phyloP scores from a whole-genome alignment of 2,797 vertebrate genomes.

The Alosa sapidissima region DNA sequence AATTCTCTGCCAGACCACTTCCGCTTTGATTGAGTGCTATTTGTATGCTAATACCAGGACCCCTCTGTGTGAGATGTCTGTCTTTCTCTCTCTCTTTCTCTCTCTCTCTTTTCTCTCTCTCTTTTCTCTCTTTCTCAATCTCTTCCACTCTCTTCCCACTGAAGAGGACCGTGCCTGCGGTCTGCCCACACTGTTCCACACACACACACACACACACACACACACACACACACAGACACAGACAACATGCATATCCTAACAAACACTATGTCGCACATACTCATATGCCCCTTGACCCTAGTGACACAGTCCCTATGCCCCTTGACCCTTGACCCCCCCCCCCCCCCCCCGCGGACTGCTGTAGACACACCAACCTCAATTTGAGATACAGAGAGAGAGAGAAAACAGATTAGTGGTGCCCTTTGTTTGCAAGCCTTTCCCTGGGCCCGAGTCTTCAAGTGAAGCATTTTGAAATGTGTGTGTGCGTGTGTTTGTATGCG shows the following conservation, averaged over 20 bases:
- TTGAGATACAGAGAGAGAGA: background rate
- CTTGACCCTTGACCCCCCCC: too few species aligned
- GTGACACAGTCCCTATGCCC: too few species aligned
- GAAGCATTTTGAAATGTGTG: background rate
- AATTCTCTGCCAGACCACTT: constrained; percentile 6
- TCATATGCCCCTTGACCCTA: background rate
- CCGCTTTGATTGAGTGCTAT: background rate
- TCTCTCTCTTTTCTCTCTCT: background rate
- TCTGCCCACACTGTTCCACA: background rate
- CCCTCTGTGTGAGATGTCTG: background rate
- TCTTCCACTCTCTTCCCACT: background rate
- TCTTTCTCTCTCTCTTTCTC: background rate
- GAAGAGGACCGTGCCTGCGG: background rate
- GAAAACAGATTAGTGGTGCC: background rate
- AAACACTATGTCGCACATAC: background rate
- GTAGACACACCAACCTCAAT: background rate
- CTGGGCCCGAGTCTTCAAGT: background rate
- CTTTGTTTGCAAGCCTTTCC: background rate
- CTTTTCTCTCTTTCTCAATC: background rate
- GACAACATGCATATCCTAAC: background rate
- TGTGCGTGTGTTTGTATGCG: too few species aligned
- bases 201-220: constrained; percentile 4
- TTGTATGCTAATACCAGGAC: constrained; percentile 15
- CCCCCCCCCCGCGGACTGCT: too few species aligned
- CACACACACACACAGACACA: background rate